Evolutionary conservation across 2,888 invertebrate species (phyloP).

Genomic region (Microplitis manilae): DNA sequence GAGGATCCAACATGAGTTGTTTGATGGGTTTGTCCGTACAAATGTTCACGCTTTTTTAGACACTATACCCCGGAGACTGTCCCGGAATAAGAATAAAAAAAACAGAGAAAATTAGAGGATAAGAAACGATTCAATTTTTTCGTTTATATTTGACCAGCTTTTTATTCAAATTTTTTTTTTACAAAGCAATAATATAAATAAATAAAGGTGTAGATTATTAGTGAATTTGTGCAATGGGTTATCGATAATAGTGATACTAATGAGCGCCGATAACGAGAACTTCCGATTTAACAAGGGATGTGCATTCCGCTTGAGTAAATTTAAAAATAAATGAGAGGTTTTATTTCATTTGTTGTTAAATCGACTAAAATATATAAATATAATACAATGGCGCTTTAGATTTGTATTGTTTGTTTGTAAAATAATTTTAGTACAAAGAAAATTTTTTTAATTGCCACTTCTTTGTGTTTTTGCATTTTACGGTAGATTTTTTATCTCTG

Average conservation of each 20-base stretch:
- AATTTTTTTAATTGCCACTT: background rate
- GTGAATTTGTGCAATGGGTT: constrained; percentile 12
- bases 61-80: background rate
- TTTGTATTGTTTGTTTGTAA: background rate
- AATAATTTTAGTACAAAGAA: background rate
- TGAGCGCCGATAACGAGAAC: constrained; percentile 49
- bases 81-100: background rate
- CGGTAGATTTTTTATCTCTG: background rate
- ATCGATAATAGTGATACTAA: constrained; percentile 55
- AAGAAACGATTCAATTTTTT: background rate
- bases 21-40: background rate
- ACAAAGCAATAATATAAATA: background rate
- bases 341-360: constrained; percentile 12
- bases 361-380: constrained; percentile 1
- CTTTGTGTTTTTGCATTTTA: background rate
- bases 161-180: background rate
- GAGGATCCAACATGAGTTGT: background rate
- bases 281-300: constrained; percentile 37
- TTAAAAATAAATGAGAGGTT: constrained; percentile 12
- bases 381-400: background rate
- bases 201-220: background rate
- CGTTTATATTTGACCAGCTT: background rate
- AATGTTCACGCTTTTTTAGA: background rate
- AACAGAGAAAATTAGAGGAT: background rate
- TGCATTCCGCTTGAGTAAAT: constrained; percentile 14